These are phyloP conservation scores for Sebastolobus altivelis DNA, from an alignment of 2,797 vertebrate species.

Conservation along the genomic window DNA sequence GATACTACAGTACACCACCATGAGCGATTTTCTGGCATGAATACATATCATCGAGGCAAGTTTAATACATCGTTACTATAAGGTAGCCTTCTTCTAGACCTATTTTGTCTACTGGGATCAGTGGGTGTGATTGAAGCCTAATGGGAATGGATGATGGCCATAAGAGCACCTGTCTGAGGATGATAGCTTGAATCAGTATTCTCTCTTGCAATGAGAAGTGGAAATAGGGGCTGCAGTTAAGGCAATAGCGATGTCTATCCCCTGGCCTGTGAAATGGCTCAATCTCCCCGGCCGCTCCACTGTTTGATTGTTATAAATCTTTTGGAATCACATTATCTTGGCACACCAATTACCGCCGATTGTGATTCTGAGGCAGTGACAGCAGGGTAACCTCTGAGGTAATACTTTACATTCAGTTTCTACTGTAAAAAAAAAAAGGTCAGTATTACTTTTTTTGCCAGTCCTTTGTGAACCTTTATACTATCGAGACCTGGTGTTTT, in stretches of 20 bases:
- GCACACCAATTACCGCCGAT: conserved; percentile 60
- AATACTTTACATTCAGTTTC: conserved; percentile 22
- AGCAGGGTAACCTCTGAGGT: conserved; percentile 17
- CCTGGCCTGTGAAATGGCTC: conserved; percentile 80
- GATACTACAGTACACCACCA: background rate
- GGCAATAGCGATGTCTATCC: conserved; percentile 71
- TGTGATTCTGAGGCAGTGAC: conserved; percentile 42
- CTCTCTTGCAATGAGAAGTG: conserved; percentile 77
- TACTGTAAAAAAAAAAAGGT: conserved; percentile 27
- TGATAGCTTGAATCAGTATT: conserved; percentile 79
- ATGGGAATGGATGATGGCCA: conserved; percentile 80
- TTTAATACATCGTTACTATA: conserved; percentile 47
- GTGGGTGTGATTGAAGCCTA: conserved; percentile 74
- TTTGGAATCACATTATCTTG: conserved; percentile 74
- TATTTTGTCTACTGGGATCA: conserved; percentile 67
- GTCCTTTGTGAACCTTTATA: conserved; percentile 24
- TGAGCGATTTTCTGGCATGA: conserved; percentile 27
- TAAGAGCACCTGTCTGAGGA: conserved; percentile 78
- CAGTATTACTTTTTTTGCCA: conserved; percentile 9
- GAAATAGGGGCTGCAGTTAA: conserved; percentile 75
- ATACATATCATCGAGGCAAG: conserved; percentile 33
- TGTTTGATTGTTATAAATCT: conserved; percentile 82
- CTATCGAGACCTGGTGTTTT: background rate
- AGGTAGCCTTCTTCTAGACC: conserved; percentile 50
- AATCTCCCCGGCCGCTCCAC: conserved; percentile 65